Evolutionary conservation across 1,140 invertebrate species (phyloP).

Genomic region (Drosophila sechellia): DNA sequence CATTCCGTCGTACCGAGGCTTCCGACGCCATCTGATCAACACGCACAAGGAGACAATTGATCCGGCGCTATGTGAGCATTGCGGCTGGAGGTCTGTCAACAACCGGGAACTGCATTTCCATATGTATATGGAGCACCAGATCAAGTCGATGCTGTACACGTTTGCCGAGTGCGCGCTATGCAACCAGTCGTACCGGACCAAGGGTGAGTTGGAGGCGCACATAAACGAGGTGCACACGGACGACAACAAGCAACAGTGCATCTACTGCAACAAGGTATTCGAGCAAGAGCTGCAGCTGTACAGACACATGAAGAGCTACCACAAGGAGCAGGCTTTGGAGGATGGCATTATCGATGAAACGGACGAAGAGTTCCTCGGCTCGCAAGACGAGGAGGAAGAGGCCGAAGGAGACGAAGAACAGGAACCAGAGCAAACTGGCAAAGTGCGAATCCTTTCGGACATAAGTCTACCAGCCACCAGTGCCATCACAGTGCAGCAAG

Average conservation of each 20-base stretch:
- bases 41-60: conserved; percentile 93
- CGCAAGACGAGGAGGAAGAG: conserved; percentile 79
- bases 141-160: conserved; percentile 88
- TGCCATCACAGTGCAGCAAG: conserved; percentile 52
- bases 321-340: conserved; percentile 86
- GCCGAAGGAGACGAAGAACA: conserved; percentile 40
- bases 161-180: conserved; percentile 92
- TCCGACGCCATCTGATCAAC: conserved; percentile 92
- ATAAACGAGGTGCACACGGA: conserved; percentile 83
- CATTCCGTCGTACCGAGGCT: conserved; percentile 91
- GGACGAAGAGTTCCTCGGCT: conserved; percentile 85
- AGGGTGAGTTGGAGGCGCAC: conserved; percentile 86
- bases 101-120: conserved; percentile 92
- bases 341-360: conserved; percentile 88
- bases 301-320: conserved; percentile 88
- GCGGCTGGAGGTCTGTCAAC: conserved; percentile 91
- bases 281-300: conserved; percentile 88
- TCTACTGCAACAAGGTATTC: conserved; percentile 89
- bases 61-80: conserved; percentile 92
- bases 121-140: conserved; percentile 91
- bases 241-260: conserved; percentile 87
- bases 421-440: conserved; percentile 57
- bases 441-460: conserved; percentile 86
- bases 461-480: conserved; percentile 82
- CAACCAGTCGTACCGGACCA: conserved; percentile 89